phyloP scores from a whole-genome alignment of 2,113 vertebrate genomes.

The Pachyramphus minor region DNA sequence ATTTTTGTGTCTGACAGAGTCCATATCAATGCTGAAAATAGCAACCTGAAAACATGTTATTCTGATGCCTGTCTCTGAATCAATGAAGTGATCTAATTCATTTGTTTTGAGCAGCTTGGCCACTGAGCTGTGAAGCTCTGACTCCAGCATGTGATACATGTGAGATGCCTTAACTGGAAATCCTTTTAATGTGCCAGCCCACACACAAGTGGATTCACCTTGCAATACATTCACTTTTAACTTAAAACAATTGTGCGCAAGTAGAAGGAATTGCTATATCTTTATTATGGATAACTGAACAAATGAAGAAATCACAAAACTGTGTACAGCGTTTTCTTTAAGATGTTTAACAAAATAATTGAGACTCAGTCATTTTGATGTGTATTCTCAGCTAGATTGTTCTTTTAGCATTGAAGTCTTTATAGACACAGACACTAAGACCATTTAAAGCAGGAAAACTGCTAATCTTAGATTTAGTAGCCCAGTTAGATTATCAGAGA shows the following conservation, averaged over 20 bases:
- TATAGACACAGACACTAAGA: neutral
- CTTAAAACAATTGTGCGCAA: neutral
- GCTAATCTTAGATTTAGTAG: constrained; percentile 39
- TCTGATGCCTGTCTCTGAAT: neutral
- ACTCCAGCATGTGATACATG: neutral
- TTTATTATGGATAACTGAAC: neutral
- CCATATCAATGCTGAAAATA: constrained; percentile 43
- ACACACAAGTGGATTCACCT: neutral
- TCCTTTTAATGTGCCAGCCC: neutral
- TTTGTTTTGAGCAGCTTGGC: constrained; percentile 22
- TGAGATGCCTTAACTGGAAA: constrained; percentile 23
- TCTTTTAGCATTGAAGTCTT: neutral
- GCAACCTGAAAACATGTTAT: constrained; percentile 19
- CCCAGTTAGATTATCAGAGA: constrained; percentile 22
- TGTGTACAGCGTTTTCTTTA: neutral
- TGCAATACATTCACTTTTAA: neutral
- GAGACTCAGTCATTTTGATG: neutral
- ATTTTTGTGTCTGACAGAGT: neutral
- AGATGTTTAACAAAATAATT: neutral
- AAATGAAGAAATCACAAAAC: neutral
- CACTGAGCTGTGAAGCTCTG: constrained; percentile 42
- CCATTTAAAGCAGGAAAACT: constrained; percentile 4
- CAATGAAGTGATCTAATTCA: constrained; percentile 29
- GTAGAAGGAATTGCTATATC: neutral
- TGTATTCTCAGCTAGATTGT: neutral